phyloP scores from a whole-genome alignment of 2,888 invertebrate genomes.

The Sarcophaga caerulescens region DNA sequence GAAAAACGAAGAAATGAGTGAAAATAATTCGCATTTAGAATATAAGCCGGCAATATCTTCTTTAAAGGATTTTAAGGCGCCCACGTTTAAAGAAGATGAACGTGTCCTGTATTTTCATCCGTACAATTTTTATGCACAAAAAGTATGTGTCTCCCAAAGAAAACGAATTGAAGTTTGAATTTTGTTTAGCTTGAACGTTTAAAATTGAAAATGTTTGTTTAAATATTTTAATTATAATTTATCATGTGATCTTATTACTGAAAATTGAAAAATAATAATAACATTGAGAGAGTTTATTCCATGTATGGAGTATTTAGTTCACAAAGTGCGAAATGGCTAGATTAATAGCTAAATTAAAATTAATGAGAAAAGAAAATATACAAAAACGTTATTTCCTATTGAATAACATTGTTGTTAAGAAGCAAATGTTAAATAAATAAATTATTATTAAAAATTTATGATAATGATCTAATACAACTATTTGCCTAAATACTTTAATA shows the following conservation, averaged over 20 bases:
- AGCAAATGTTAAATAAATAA: neutral
- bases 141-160: conserved; percentile 82
- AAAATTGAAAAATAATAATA: neutral
- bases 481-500: neutral
- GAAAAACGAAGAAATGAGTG: conserved; percentile 43
- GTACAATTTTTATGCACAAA: conserved; percentile 89
- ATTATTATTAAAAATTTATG: neutral
- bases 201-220: neutral
- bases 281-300: neutral
- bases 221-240: conserved; percentile 17
- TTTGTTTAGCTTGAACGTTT: neutral
- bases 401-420: too few species aligned
- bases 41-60: conserved; percentile 38
- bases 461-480: neutral
- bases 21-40: conserved; percentile 30
- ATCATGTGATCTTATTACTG: conserved; percentile 68
- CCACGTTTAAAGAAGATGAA: conserved; percentile 78
- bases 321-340: neutral
- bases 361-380: neutral
- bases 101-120: conserved; percentile 86
- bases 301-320: neutral
- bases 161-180: neutral
- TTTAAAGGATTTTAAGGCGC: conserved; percentile 75
- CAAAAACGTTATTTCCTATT: too few species aligned
- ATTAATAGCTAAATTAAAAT: neutral